These are phyloP conservation scores for Sinocyclocheilus anophthalmus DNA, from an alignment of 2,113 vertebrate genomes.

Conservation along the genomic window DNA sequence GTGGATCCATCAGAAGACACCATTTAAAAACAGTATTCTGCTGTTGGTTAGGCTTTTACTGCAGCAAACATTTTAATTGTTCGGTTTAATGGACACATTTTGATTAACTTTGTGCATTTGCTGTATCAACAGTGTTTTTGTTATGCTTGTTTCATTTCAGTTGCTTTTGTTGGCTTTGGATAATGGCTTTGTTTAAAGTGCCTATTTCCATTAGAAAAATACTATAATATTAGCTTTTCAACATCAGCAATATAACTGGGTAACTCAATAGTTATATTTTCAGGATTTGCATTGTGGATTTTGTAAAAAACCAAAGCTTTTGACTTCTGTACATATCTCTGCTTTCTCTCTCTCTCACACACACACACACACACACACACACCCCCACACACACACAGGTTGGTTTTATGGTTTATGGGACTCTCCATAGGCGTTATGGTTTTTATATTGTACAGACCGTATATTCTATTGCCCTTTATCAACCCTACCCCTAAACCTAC, in stretches of 20 bases:
- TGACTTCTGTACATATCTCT: neutral
- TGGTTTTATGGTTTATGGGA: too few relatives aligned
- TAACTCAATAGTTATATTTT: neutral
- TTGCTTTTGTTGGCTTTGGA: conserved; percentile 7
- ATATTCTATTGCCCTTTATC: too few relatives aligned
- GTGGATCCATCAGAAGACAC: neutral
- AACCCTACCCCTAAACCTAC: too few relatives aligned
- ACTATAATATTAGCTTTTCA: neutral
- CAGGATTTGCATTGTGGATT: too few relatives aligned
- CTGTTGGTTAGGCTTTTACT: conserved; percentile 23
- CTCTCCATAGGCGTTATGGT: too few relatives aligned
- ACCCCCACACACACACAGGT: neutral
- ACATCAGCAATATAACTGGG: neutral
- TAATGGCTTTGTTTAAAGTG: conserved; percentile 12
- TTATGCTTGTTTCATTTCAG: neutral
- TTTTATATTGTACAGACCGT: too few relatives aligned
- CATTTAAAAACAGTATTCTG: conserved; percentile 9
- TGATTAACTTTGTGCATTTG: conserved; percentile 4
- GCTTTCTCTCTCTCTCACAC: too few relatives aligned
- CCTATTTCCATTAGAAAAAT: neutral
- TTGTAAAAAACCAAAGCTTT: neutral
- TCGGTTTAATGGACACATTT: neutral
- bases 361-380: neutral
- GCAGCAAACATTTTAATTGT: conserved; percentile 24
- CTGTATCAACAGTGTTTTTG: neutral